Percentiles rank a stretch among this genome's conserved stretches.
These are phyloP conservation scores for Drosophila koepferae DNA, from an alignment of 2,888 invertebrate species.

Conservation along the genomic window DNA sequence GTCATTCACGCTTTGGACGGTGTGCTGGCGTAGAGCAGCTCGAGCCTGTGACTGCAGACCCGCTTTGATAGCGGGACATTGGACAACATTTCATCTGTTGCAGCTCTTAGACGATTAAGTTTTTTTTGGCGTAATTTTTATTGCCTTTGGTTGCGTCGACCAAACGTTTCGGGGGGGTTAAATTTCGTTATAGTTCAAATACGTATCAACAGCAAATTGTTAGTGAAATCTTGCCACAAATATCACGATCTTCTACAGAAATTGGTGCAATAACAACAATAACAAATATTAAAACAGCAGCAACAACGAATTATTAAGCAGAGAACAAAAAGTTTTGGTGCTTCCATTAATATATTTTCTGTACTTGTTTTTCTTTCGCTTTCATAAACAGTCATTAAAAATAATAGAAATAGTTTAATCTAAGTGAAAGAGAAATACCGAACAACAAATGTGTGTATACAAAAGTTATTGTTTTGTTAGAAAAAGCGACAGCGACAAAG, in stretches of 20 bases:
- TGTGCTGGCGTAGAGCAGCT: constrained; percentile 86
- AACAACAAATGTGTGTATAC: constrained; percentile 31
- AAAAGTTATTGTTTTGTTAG: constrained; percentile 31
- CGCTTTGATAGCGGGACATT: constrained; percentile 27
- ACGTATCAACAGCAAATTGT: constrained; percentile 44
- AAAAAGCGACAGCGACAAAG: constrained; percentile 17
- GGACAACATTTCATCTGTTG: constrained; percentile 16
- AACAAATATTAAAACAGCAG: constrained; percentile 22
- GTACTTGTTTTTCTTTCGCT: constrained; percentile 65
- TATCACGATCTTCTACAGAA: constrained; percentile 52
- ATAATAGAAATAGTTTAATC: constrained; percentile 76
- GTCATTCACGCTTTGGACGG: constrained; percentile 93
- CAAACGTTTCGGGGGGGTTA: constrained; percentile 48
- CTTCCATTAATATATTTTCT: constrained; percentile 66
- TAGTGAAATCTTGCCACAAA: constrained; percentile 79
- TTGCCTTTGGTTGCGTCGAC: constrained; percentile 43
- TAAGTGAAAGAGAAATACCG: constrained; percentile 59
- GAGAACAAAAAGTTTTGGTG: constrained; percentile 67
- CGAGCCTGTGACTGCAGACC: constrained; percentile 5
- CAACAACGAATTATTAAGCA: constrained; percentile 34
- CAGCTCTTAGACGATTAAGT: constrained; percentile 46
- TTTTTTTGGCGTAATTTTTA: constrained; percentile 3
- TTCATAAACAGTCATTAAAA: constrained; percentile 80
- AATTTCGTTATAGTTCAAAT: constrained; percentile 43
- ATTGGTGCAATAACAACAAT: constrained; percentile 54